Conservation (phyloP, 1,140 invertebrate species). For the Anagrus nilaparvatae region DNA sequence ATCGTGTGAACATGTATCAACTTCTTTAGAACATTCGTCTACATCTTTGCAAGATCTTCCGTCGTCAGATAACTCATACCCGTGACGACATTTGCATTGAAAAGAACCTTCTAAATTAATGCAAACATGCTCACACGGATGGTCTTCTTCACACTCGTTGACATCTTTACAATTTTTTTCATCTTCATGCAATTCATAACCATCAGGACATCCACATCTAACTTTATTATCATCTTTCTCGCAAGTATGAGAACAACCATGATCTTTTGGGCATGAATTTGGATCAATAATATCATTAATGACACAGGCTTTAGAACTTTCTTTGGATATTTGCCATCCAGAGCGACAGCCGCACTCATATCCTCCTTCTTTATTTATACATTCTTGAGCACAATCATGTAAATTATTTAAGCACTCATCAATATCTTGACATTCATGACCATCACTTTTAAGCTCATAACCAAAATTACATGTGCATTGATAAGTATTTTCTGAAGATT, state of each 20-base stretch:
- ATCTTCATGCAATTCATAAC: slow-evolving; percentile 12
- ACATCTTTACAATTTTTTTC: slow-evolving; percentile 50
- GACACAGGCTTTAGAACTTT: slow-evolving; percentile 30
- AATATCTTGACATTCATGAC: slow-evolving; percentile 37
- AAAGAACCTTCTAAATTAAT: slow-evolving; percentile 65
- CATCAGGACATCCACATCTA: slow-evolving; percentile 12
- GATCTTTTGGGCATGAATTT: slow-evolving; percentile 20
- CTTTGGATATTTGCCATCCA: slow-evolving; percentile 31
- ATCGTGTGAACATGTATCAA: slow-evolving; percentile 50
- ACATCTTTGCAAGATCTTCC: slow-evolving; percentile 50
- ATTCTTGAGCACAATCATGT: slow-evolving; percentile 22
- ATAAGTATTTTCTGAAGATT: slow-evolving; percentile 23
- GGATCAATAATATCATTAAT: slow-evolving; percentile 30
- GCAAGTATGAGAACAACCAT: slow-evolving; percentile 22
- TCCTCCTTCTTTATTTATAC: slow-evolving; percentile 33
- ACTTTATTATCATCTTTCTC: slow-evolving; percentile 5
- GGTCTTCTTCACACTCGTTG: slow-evolving; percentile 48
- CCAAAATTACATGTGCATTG: slow-evolving; percentile 19
- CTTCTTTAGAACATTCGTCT: slow-evolving; percentile 60
- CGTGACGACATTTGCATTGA: slow-evolving; percentile 49
- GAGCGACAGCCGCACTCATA: slow-evolving; percentile 40
- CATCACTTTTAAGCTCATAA: slow-evolving; percentile 26
- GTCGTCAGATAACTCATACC: slow-evolving; percentile 34
- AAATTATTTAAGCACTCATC: slow-evolving; percentile 33
- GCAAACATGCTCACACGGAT: slow-evolving; percentile 52